A percentile compares a stretch with the other conserved stretches of the same genome.
phyloP scores from a whole-genome alignment of 2,113 vertebrate species.

The Brachirus orientalis region DNA sequence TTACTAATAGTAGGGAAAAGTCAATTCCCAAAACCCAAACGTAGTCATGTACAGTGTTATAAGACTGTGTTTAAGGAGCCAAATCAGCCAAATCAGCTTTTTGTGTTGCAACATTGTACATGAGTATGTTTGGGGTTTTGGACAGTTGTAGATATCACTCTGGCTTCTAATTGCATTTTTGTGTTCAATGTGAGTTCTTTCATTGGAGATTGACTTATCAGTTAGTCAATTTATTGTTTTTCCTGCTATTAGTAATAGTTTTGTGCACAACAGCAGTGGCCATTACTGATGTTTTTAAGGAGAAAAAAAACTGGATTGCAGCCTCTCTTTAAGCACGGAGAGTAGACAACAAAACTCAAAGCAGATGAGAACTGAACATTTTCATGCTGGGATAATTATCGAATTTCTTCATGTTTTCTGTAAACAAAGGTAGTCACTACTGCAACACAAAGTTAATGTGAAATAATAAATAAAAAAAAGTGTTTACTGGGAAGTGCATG shows the following conservation, averaged over 20 bases:
- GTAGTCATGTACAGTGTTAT: too few relatives aligned
- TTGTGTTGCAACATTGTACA: too few relatives aligned
- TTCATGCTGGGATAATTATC: conserved; percentile 38
- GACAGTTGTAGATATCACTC: too few relatives aligned
- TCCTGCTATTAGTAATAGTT: not conserved
- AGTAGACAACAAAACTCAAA: conserved; percentile 35
- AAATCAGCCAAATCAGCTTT: too few relatives aligned
- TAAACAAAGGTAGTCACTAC: conserved; percentile 37
- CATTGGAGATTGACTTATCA: too few relatives aligned
- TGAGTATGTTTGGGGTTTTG: too few relatives aligned
- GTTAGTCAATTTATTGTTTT: too few relatives aligned
- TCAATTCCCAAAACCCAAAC: too few relatives aligned
- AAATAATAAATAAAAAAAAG: conserved; percentile 18
- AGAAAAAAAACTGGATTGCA: conserved; percentile 22
- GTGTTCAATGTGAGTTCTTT: too few relatives aligned
- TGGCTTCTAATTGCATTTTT: too few relatives aligned
- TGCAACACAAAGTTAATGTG: not conserved
- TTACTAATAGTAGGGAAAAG: too few relatives aligned
- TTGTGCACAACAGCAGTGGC: conserved; percentile 24
- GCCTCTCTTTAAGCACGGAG: conserved; percentile 18
- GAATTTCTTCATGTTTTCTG: conserved; percentile 36
- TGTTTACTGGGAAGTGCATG: not conserved
- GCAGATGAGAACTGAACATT: conserved; percentile 31
- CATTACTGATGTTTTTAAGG: conserved; percentile 44
- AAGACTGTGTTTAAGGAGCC: too few relatives aligned